Conservation (phyloP, 1,140 invertebrate species). For the Physella acuta region DNA sequence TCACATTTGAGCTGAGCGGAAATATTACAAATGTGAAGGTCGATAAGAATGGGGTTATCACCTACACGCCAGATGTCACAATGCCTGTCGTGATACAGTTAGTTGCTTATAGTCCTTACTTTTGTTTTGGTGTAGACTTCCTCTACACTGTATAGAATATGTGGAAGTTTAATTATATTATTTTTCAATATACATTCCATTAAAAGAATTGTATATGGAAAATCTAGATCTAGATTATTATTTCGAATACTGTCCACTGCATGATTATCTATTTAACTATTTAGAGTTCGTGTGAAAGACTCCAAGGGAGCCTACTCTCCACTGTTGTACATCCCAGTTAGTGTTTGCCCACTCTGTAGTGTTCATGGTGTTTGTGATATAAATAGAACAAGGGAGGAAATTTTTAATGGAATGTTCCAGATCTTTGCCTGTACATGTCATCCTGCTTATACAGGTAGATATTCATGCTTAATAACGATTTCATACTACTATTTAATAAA, state of each 20-base stretch:
- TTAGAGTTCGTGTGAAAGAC: constrained; percentile 26
- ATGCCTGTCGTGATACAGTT: background rate
- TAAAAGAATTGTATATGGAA: background rate
- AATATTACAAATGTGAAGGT: background rate
- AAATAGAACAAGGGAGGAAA: background rate
- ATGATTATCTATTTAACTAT: background rate
- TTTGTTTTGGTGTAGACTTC: too few relatives aligned
- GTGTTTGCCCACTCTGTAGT: constrained; percentile 27
- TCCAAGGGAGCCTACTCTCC: constrained; percentile 11
- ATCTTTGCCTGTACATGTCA: constrained; percentile 24
- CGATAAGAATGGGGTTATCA: background rate
- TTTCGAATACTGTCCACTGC: background rate
- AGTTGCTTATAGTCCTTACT: too few relatives aligned
- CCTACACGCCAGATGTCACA: background rate
- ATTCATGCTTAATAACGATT: too few relatives aligned
- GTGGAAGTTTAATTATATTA: background rate
- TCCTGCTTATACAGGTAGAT: constrained; percentile 14
- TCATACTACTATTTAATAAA: background rate
- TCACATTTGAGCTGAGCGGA: background rate
- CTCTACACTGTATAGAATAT: background rate
- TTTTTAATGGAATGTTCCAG: background rate
- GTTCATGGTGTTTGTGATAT: constrained; percentile 27
- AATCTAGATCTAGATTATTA: too few relatives aligned
- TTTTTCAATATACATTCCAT: background rate
- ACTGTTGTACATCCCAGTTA: constrained; percentile 13